Evolutionary conservation across 2,888 invertebrate genomes (phyloP).

Genomic region (Parelbella ahira): DNA sequence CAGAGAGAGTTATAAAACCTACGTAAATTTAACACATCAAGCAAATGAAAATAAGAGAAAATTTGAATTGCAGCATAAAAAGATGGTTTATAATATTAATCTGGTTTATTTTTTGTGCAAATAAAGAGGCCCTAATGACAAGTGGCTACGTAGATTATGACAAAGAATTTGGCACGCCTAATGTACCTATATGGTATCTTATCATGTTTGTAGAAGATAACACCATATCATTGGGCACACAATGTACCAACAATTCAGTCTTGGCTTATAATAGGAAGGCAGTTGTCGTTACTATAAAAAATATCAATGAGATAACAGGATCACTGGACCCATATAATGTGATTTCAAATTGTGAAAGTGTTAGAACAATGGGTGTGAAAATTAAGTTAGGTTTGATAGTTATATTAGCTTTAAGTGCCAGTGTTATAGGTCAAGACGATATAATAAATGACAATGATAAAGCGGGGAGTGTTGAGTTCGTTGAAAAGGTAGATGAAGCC

Average conservation of each 20-base stretch:
- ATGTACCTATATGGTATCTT: slow-evolving; percentile 76
- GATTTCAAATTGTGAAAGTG: slow-evolving; percentile 46
- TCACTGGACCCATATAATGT: slow-evolving; percentile 48
- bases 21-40: too few species aligned
- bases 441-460: slow-evolving; percentile 47
- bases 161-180: slow-evolving; percentile 80
- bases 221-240: slow-evolving; percentile 66
- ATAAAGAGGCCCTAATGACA: slow-evolving; percentile 35
- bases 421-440: slow-evolving; percentile 61
- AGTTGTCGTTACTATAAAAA: slow-evolving; percentile 59
- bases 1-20: too few species aligned
- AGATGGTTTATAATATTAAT: too few species aligned
- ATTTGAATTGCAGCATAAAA: too few species aligned
- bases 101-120: slow-evolving; percentile 5
- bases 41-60: too few species aligned
- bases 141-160: slow-evolving; percentile 60
- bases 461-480: slow-evolving; percentile 37
- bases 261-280: slow-evolving; percentile 53
- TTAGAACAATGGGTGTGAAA: slow-evolving; percentile 62
- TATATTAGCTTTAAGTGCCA: slow-evolving; percentile 56
- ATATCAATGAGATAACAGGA: slow-evolving; percentile 45
- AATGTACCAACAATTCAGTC: slow-evolving; percentile 58
- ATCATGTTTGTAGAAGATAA: slow-evolving; percentile 71
- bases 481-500: slow-evolving; percentile 30
- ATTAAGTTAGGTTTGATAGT: slow-evolving; percentile 52